Evolutionary conservation across 2,888 invertebrate species (phyloP).

Genomic region (Desoria tigrina): DNA sequence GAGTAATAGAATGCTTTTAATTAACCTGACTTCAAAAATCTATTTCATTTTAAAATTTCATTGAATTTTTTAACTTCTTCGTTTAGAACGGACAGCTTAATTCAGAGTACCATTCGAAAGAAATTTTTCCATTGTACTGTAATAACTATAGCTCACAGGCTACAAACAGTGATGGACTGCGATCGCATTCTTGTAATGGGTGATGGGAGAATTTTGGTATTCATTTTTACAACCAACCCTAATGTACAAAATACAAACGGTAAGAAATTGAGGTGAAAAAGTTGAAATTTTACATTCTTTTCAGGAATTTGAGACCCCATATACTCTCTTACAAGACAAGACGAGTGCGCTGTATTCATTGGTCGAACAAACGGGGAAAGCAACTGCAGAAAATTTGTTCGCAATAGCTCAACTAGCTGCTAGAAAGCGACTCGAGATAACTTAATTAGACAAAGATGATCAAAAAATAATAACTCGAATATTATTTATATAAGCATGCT

Average conservation of each 20-base stretch:
- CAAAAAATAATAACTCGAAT: no score
- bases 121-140: slow-evolving; percentile 83
- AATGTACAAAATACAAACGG: no score
- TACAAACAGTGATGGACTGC: slow-evolving; percentile 91
- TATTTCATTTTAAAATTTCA: not conserved
- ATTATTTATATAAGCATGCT: no score
- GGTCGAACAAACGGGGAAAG: slow-evolving; percentile 49
- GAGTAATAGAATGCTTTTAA: slow-evolving; percentile 53
- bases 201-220: slow-evolving; percentile 72
- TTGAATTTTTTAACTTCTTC: slow-evolving; percentile 45
- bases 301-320: slow-evolving; percentile 56
- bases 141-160: slow-evolving; percentile 84
- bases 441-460: no score
- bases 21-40: not conserved
- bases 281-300: no score
- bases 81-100: no score
- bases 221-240: no score
- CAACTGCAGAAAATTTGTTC: slow-evolving; percentile 30
- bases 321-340: slow-evolving; percentile 38
- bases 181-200: slow-evolving; percentile 86
- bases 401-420: slow-evolving; percentile 45
- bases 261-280: no score
- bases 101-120: slow-evolving; percentile 73
- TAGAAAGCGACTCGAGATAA: no score
- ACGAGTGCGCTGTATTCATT: slow-evolving; percentile 34